Conservation (phyloP, 2,888 invertebrate genomes). For the Lampropteryx suffumata region DNA sequence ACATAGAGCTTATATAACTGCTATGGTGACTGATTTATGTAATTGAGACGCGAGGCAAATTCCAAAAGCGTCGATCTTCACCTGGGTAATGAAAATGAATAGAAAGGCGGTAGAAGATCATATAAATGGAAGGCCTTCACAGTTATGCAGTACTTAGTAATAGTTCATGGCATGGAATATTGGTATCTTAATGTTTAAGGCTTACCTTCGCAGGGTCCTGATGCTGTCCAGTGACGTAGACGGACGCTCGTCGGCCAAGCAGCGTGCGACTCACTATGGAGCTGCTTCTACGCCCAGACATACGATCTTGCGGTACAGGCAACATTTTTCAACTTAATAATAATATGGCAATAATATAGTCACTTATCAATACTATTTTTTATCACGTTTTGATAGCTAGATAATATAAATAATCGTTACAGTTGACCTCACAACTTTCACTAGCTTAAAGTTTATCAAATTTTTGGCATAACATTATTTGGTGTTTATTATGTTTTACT, state of each 20-base stretch:
- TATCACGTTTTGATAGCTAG: neutral
- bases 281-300: constrained; percentile 85
- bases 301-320: constrained; percentile 79
- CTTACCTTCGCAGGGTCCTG: constrained; percentile 86
- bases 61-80: too few species aligned
- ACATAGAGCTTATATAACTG: too few species aligned
- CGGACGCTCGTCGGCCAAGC: constrained; percentile 85
- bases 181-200: neutral
- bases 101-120: too few species aligned
- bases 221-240: constrained; percentile 84
- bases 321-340: constrained; percentile 55
- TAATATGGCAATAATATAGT: constrained; percentile 2
- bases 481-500: constrained; percentile 31
- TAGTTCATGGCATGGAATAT: too few species aligned
- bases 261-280: constrained; percentile 86
- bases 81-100: too few species aligned
- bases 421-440: constrained; percentile 23
- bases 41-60: too few species aligned
- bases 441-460: constrained; percentile 26
- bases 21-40: too few species aligned
- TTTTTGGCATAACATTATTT: constrained; percentile 34
- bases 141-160: too few species aligned
- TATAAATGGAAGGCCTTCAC: too few species aligned
- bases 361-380: constrained; percentile 15
- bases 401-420: constrained; percentile 1